Percentiles rank a stretch among this genome's conserved stretches.
phyloP scores from a whole-genome alignment of 2,888 invertebrate species.

The Eurytoma californica region DNA sequence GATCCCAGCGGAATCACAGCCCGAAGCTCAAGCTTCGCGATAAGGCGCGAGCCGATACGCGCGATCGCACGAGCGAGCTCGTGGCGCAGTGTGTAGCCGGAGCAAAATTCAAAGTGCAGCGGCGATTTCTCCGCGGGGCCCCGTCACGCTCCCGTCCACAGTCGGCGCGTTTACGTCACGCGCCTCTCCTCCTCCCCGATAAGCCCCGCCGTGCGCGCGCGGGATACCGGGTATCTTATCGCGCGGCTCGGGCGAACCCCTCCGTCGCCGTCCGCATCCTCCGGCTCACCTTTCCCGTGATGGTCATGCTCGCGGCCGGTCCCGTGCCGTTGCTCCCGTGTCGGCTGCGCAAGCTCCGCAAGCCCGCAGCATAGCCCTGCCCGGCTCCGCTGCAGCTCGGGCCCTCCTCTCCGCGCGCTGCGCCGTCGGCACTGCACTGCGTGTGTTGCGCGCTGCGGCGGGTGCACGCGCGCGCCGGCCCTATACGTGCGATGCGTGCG shows the following conservation, averaged over 20 bases:
- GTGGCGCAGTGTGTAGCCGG: neutral
- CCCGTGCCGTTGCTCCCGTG: too few species aligned
- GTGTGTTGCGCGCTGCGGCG: neutral
- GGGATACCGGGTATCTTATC: neutral
- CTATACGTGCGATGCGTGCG: neutral
- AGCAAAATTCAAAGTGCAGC: constrained; percentile 20
- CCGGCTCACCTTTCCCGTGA: constrained; percentile 48
- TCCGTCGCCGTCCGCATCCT: neutral
- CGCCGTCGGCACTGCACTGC: neutral
- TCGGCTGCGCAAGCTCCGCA: neutral
- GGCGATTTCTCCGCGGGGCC: constrained; percentile 31
- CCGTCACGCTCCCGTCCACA: constrained; percentile 34
- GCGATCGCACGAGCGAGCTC: neutral
- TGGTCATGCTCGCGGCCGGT: constrained; percentile 37
- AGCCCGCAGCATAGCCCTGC: neutral
- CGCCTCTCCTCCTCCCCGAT: neutral
- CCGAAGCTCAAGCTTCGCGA: neutral
- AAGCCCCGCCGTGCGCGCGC: neutral
- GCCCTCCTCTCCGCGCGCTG: neutral
- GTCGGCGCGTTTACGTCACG: constrained; percentile 33
- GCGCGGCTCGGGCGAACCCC: neutral
- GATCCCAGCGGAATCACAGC: neutral
- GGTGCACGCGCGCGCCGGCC: neutral
- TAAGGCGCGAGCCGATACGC: neutral
- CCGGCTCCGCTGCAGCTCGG: neutral